Evolutionary conservation across 2,888 invertebrate genomes (phyloP).

Genomic region (Nysson spinosus): DNA sequence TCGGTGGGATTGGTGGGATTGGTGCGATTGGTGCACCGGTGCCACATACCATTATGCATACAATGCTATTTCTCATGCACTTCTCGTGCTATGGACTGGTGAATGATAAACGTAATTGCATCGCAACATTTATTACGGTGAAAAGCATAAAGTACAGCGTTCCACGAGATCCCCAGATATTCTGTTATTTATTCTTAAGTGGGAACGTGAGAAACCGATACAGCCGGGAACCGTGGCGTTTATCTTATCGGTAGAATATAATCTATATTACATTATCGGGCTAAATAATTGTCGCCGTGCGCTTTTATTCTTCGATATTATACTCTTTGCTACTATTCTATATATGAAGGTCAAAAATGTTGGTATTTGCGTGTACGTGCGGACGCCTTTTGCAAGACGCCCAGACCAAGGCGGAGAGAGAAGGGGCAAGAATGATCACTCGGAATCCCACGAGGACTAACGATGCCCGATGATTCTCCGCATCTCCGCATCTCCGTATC

Average conservation of each 20-base stretch:
- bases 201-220: constrained; percentile 51
- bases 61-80: too few relatives aligned
- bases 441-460: constrained; percentile 32
- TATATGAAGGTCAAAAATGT: too few relatives aligned
- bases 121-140: background rate
- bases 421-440: constrained; percentile 4
- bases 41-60: too few relatives aligned
- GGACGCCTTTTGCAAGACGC: background rate
- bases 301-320: too few relatives aligned
- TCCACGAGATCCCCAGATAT: background rate
- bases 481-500: constrained; percentile 51
- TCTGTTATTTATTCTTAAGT: constrained; percentile 21
- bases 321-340: too few relatives aligned
- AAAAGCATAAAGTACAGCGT: constrained; percentile 25
- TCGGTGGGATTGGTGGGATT: too few relatives aligned
- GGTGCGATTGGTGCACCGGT: too few relatives aligned
- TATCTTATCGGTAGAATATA: constrained; percentile 17
- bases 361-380: background rate
- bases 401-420: background rate
- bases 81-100: background rate
- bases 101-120: constrained; percentile 30
- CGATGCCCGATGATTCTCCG: constrained; percentile 28
- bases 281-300: constrained; percentile 39
- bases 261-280: constrained; percentile 36
- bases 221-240: constrained; percentile 8